These are phyloP conservation scores for Polymixis flavicincta DNA, from an alignment of 2,888 invertebrate species.

Conservation along the genomic window DNA sequence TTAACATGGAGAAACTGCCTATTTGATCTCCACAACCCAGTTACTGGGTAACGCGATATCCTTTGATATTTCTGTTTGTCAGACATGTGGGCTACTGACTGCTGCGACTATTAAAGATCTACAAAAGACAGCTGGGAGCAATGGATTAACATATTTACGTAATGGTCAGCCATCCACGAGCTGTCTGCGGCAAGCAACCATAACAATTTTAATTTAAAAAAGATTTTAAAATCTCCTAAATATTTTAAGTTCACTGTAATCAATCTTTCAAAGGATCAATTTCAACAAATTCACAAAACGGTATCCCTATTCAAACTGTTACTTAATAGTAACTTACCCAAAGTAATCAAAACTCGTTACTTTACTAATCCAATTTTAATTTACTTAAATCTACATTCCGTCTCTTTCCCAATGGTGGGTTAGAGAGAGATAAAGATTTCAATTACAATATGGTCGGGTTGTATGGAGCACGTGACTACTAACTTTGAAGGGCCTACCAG, in stretches of 20 bases:
- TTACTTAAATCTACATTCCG: constrained; percentile 24
- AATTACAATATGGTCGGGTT: constrained; percentile 44
- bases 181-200: no score
- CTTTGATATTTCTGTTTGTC: no score
- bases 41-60: no score
- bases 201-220: no score
- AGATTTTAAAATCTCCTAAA: neutral
- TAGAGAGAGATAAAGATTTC: constrained; percentile 34
- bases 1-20: no score
- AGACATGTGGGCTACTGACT: no score
- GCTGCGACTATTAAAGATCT: no score
- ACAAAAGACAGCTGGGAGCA: no score
- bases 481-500: constrained; percentile 35
- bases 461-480: constrained; percentile 33
- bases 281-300: constrained; percentile 32
- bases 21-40: no score
- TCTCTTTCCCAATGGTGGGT: constrained; percentile 32
- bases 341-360: constrained; percentile 51
- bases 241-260: neutral
- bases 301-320: constrained; percentile 18
- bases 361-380: constrained; percentile 57
- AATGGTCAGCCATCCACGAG: no score
- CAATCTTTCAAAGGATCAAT: constrained; percentile 11
- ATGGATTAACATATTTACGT: no score
- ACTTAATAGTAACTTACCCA: constrained; percentile 24